Conservation (phyloP, 1,140 invertebrate genomes). For the Panonychus citri region DNA sequence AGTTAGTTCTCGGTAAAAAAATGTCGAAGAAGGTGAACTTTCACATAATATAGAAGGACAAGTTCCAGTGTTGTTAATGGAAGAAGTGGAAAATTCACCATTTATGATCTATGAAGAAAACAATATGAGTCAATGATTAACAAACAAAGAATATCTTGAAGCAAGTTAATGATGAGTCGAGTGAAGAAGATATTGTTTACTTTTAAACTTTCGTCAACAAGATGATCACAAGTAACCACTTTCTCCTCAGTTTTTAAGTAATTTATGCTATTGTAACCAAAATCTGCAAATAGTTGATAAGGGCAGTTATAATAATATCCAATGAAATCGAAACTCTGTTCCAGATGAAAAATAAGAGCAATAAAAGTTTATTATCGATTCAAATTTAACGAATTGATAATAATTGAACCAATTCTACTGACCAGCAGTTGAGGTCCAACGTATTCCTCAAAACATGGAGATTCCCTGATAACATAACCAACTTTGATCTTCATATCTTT, state of each 20-base stretch:
- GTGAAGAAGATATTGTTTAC: background rate
- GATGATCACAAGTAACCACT: conserved; percentile 3
- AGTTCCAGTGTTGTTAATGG: background rate
- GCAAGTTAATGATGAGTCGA: background rate
- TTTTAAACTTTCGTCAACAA: conserved; percentile 5
- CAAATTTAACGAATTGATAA: background rate
- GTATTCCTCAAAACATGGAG: conserved; percentile 24
- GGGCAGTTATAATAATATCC: conserved; percentile 10
- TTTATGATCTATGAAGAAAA: background rate
- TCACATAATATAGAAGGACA: background rate
- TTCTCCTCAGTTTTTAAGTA: conserved; percentile 11
- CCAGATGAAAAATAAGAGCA: background rate
- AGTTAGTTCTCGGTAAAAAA: background rate
- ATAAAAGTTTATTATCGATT: background rate
- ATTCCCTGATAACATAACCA: conserved; percentile 19
- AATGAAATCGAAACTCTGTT: conserved; percentile 8
- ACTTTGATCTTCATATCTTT: conserved; percentile 14
- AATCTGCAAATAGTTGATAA: conserved; percentile 1
- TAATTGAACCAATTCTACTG: conserved; percentile 1
- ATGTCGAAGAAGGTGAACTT: background rate
- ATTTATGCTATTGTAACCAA: conserved; percentile 5
- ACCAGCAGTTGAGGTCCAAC: conserved; percentile 17
- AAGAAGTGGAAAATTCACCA: background rate
- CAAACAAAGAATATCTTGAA: no score
- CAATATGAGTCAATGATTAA: background rate